Evolutionary conservation across 2,797 vertebrate species (phyloP), one percentile per base, ranked within the genome.

Genomic region (Chelidonichthys spinosus): DNA sequence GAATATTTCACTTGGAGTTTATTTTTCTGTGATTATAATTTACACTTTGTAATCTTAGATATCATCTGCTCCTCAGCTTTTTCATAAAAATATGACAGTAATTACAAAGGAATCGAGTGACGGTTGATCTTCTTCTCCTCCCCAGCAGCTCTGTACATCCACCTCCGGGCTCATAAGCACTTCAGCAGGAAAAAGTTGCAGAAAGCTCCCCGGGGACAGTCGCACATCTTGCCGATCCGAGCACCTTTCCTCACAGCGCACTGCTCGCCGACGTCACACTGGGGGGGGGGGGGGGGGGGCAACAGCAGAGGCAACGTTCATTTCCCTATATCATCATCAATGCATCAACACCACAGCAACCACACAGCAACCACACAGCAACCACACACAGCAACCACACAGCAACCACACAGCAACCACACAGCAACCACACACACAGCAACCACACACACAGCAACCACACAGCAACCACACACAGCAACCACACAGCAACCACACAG

Each of bases 191-290:
- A 95, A 69, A 94, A 94, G 87, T 93, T 92, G 67, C 94, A 93
- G 56, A 89, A 82, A 17, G 90, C 83, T 78, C 75, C 74, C 9
- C 92, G 88, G 25, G 92, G 92, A 83, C 92, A 95, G 90, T 93
- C 84, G 61, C 93, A 94, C 85, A 91, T 83, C 85, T 95, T 96
- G 1, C 95, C 95, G 68, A 95, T 96, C 49, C 95, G 90, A 2
- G 95, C 88, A 44, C 95, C 95, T 85, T 95, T 95, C 68, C 95
- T 89, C 58, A 96, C 85, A 2, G 94, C 93, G 75, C 95, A 95
- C 79, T 92, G 93, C 89, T 94, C 94, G n/a, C 93, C 93, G 3
- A 84, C 85, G 13, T 94, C 92, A 81, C 92, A 92, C 94, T 95
- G 88, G 63, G 63, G 15, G n/a, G 15, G 37, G 70, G 56, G 15